Evolutionary conservation across 2,113 vertebrate genomes (phyloP).

Genomic region (Hepsetus odoe): DNA sequence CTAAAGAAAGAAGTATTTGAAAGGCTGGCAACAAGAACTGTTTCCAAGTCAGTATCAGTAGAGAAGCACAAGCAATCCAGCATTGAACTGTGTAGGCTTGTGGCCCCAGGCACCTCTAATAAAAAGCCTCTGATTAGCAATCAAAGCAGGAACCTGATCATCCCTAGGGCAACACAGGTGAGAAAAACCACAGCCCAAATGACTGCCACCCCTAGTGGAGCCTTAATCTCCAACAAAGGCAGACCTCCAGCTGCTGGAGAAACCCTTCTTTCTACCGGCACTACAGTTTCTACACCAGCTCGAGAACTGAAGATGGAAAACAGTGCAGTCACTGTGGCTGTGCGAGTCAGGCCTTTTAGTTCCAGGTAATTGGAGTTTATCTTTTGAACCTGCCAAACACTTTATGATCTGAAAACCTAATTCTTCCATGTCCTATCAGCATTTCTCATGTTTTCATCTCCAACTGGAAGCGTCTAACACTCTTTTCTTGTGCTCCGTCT

Average conservation of each 20-base stretch:
- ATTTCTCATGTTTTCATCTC: not conserved
- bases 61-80: constrained; percentile 63
- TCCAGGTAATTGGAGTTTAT: constrained; percentile 73
- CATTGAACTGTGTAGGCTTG: constrained; percentile 47
- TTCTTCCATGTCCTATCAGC: too few relatives aligned
- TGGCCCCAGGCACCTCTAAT: constrained; percentile 30
- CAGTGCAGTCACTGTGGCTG: constrained; percentile 89
- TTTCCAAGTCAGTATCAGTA: constrained; percentile 35
- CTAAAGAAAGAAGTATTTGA: constrained; percentile 67
- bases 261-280: constrained; percentile 11
- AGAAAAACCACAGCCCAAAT: constrained; percentile 49
- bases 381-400: not conserved
- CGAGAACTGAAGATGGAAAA: constrained; percentile 79
- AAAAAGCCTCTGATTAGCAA: constrained; percentile 12
- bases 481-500: not conserved
- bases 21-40: constrained; percentile 62
- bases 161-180: constrained; percentile 43
- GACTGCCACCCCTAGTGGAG: constrained; percentile 37
- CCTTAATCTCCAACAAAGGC: constrained; percentile 39
- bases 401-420: too few relatives aligned
- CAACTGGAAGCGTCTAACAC: not conserved
- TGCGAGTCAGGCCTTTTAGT: constrained; percentile 88
- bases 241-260: not conserved
- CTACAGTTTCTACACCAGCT: constrained; percentile 43
- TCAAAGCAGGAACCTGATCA: constrained; percentile 38